Percentiles rank a stretch among this genome's conserved stretches.
These are phyloP conservation scores for Ophonus ardosiacus DNA, from an alignment of 2,888 invertebrate genomes.

Conservation along the genomic window DNA sequence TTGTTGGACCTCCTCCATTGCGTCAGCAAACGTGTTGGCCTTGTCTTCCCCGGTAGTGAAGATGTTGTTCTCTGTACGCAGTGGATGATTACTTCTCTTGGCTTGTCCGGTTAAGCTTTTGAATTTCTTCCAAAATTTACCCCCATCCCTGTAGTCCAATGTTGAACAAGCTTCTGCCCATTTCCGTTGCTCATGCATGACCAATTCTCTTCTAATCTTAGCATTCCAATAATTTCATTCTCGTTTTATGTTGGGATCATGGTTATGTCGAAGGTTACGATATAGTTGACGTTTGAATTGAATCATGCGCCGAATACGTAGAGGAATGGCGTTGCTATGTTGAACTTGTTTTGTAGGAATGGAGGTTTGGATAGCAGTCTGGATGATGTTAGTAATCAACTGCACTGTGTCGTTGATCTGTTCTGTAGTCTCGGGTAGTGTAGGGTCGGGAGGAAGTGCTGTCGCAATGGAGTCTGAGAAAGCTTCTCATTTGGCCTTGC, in stretches of 20 bases:
- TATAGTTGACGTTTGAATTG: not conserved
- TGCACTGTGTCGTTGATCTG: not conserved
- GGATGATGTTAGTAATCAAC: not conserved
- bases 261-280: not conserved
- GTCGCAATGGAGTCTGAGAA: not conserved
- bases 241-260: not conserved
- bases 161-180: not conserved
- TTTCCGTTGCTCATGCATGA: not conserved
- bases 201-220: not conserved
- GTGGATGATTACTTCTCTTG: not conserved
- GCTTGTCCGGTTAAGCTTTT: not conserved
- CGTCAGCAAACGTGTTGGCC: conserved; percentile 13
- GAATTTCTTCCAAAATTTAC: not conserved
- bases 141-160: not conserved
- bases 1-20: conserved; percentile 17
- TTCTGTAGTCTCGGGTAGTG: not conserved
- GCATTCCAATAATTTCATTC: conserved; percentile 29
- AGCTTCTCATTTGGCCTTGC: not conserved
- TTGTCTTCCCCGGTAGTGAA: not conserved
- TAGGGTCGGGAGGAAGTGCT: not conserved
- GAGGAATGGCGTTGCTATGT: not conserved
- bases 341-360: not conserved
- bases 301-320: not conserved
- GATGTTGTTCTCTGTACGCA: not conserved
- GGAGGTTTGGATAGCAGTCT: not conserved